phyloP scores from a whole-genome alignment of 2,113 vertebrate genomes.

The Cyanistes caeruleus region DNA sequence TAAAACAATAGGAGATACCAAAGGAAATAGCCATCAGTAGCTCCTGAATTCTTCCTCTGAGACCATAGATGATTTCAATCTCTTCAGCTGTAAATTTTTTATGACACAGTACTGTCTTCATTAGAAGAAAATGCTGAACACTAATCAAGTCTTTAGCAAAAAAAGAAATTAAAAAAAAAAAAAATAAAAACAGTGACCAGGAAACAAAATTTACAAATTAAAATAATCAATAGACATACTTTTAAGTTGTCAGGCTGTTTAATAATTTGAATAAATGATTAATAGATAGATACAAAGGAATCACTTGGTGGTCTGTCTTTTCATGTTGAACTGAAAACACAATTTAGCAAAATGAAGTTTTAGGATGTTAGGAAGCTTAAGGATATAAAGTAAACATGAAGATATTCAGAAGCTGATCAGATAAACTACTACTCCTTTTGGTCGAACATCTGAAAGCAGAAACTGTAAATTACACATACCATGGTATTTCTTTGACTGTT shows the following conservation, averaged over 20 bases:
- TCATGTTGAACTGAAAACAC: not conserved
- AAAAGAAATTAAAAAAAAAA: not conserved
- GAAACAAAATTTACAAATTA: not conserved
- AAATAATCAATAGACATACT: not conserved
- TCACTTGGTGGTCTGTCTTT: not conserved
- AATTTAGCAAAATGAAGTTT: not conserved
- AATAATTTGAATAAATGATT: not conserved
- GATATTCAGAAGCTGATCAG: not conserved
- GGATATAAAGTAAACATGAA: not conserved
- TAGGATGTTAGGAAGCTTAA: not conserved
- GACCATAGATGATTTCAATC: not conserved
- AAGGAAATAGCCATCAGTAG: not conserved
- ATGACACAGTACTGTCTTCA: not conserved
- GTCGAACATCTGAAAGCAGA: not conserved
- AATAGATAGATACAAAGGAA: not conserved
- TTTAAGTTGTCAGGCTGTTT: not conserved
- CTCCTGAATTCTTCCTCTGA: not conserved
- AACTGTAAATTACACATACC: not conserved
- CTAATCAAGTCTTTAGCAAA: not conserved
- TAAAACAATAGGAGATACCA: not conserved
- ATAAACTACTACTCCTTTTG: not conserved
- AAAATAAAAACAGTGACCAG: not conserved
- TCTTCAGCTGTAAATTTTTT: not conserved
- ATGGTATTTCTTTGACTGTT: not conserved
- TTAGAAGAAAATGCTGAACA: not conserved